Base-by-base conservation (phyloP, 2,113 vertebrate species). In the Helogale parvula region DNA sequence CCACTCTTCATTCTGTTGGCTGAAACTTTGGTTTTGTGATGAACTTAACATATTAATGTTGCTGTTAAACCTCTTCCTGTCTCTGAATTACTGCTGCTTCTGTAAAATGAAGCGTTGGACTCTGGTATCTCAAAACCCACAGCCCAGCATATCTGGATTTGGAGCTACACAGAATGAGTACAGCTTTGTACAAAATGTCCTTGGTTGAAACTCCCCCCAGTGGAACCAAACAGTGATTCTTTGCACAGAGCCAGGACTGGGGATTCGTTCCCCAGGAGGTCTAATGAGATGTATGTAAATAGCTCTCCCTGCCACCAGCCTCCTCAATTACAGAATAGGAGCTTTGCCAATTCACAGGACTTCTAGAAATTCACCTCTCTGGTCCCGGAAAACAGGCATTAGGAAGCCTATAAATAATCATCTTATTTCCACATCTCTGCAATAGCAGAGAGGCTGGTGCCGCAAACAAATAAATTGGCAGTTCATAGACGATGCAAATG, bases 211-310 rank as follows among this genome's bases (percentile, higher is more conserved):
- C 69, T 83, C 21, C n/a, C 60, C 65, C 35, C 2, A 1, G 41
- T 29, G 63, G 69, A 74, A n/a, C 19, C 19, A 66, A 88, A 47
- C 1, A 68, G 50, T 68, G 31, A 21, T 65, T 50, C 9, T 47
- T 63, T 65, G 33, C 54, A 8, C 12, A 33, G 47, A 95, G 72
- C 12, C 35, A 52, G 74, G 33, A 8, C 57, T 31, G 29, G 60
- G 50, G 31, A 41, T n/a, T 79, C 60, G 41, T 91, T 82, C 33
- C 63, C 1, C 15, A 66, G 33, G 47, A 90, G 25, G 17, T 45
- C 77, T 96, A 95, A 93, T 94, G 93, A 97, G 81, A 74, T 94
- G 68, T 21, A 76, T 94, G 76, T 17, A 97, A 97, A 92, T 89
- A 65, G 35, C 45, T 87, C 65, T 93, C 82, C 52, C 50, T 52